These are phyloP conservation scores for Protomyctophum bolini DNA, from an alignment of 2,113 vertebrate genomes.

Conservation along the genomic window DNA sequence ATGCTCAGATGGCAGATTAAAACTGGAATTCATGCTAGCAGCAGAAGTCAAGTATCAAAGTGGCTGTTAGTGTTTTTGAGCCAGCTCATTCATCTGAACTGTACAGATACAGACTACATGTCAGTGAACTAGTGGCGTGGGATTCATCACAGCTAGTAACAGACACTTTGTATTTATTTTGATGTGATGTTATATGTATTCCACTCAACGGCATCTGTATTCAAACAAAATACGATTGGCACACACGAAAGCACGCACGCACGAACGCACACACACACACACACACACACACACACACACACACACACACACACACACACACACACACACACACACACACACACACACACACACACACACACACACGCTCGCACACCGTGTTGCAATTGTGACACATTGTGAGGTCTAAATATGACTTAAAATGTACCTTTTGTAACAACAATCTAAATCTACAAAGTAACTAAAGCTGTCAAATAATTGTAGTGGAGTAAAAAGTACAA, in stretches of 20 bases:
- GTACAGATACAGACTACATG: neutral
- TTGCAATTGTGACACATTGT: too few species aligned
- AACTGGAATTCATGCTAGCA: neutral
- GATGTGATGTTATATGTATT: neutral
- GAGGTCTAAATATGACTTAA: too few species aligned
- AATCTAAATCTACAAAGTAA: too few species aligned
- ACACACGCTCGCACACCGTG: too few species aligned
- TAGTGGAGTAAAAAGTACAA: too few species aligned
- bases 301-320: neutral
- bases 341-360: neutral
- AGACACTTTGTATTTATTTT: neutral
- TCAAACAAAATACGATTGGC: too few species aligned
- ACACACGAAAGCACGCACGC: too few species aligned
- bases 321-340: neutral
- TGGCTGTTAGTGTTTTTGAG: neutral
- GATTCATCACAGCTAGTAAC: neutral
- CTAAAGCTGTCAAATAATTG: too few species aligned
- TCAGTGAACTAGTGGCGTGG: neutral
- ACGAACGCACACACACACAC: too few species aligned
- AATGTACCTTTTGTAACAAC: too few species aligned
- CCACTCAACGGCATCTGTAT: too few species aligned
- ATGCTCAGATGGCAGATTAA: neutral
- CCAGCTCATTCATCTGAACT: neutral
- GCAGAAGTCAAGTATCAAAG: neutral
- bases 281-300: too few species aligned